These are phyloP conservation scores for Nomada fucata DNA, from an alignment of 2,888 invertebrate genomes.

Conservation along the genomic window DNA sequence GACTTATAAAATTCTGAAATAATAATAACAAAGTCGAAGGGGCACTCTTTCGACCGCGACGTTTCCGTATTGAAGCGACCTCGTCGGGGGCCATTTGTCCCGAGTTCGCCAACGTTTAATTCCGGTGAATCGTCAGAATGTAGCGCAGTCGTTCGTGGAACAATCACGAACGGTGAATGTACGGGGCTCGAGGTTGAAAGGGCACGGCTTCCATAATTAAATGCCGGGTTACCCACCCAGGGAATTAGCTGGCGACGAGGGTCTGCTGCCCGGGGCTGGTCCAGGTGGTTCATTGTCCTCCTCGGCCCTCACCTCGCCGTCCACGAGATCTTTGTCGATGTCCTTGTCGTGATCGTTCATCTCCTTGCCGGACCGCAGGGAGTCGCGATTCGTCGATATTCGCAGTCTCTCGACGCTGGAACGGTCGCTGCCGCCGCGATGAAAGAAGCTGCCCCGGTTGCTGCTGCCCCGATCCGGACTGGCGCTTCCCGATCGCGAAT, in stretches of 20 bases:
- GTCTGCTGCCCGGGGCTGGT: slow-evolving; percentile 82
- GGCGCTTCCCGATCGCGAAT: slow-evolving; percentile 81
- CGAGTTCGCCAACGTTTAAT: slow-evolving; percentile 48
- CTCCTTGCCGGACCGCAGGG: slow-evolving; percentile 76
- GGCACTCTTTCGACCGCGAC: not conserved
- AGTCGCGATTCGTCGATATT: slow-evolving; percentile 78
- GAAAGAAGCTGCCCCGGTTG: slow-evolving; percentile 73
- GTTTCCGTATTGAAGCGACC: slow-evolving; percentile 25
- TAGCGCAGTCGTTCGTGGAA: slow-evolving; percentile 27
- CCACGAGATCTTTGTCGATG: slow-evolving; percentile 77
- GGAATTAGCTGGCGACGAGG: slow-evolving; percentile 79
- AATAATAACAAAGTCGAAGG: not conserved
- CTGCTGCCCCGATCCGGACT: slow-evolving; percentile 79
- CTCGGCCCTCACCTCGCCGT: slow-evolving; percentile 82
- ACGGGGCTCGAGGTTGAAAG: slow-evolving; percentile 62
- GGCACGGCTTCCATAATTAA: slow-evolving; percentile 72
- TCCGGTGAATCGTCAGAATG: slow-evolving; percentile 40
- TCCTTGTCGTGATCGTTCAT: slow-evolving; percentile 78
- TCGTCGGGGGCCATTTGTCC: slow-evolving; percentile 13
- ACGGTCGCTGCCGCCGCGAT: slow-evolving; percentile 79
- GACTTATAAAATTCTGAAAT: too few species aligned
- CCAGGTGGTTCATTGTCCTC: slow-evolving; percentile 84
- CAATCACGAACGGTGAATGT: slow-evolving; percentile 50
- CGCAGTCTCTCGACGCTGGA: slow-evolving; percentile 79
- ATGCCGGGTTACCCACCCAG: slow-evolving; percentile 74